Percentiles rank a stretch among this genome's conserved stretches.
Conservation (phyloP, 2,113 vertebrate species). For the Noctilio leporinus region DNA sequence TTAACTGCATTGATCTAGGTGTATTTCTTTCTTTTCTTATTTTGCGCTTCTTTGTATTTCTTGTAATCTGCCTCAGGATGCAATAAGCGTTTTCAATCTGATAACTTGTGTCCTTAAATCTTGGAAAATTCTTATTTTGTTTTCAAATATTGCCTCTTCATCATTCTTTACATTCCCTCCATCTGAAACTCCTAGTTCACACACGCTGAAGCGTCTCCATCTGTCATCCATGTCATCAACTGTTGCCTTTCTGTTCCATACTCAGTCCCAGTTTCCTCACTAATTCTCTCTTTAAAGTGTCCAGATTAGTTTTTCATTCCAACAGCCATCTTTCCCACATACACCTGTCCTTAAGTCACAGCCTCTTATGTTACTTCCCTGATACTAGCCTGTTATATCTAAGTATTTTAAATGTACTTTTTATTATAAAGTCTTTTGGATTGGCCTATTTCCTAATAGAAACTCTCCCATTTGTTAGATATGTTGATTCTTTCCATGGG, state of each 20-base stretch:
- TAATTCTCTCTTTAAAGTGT: background rate
- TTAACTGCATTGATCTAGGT: background rate
- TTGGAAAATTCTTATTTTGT: background rate
- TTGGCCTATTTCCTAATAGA: background rate
- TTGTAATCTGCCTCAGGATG: background rate
- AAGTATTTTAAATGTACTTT: background rate
- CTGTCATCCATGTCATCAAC: background rate
- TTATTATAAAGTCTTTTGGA: background rate
- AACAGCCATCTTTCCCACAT: background rate
- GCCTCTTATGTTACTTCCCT: background rate
- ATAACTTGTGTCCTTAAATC: background rate
- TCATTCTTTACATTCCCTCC: background rate
- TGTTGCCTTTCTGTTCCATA: background rate
- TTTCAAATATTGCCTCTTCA: background rate
- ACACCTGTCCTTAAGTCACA: background rate
- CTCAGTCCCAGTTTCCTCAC: background rate
- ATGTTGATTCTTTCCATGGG: background rate
- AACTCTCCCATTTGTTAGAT: background rate
- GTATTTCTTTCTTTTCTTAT: background rate
- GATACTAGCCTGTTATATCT: background rate
- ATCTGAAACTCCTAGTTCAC: background rate
- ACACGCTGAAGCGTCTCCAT: background rate
- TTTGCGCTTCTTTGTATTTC: background rate
- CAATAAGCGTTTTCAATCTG: background rate
- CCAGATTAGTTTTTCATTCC: background rate